Evolutionary conservation across 2,888 invertebrate species (phyloP), one percentile per base, ranked within the genome.

Genomic region (Yponomeuta malinellus): DNA sequence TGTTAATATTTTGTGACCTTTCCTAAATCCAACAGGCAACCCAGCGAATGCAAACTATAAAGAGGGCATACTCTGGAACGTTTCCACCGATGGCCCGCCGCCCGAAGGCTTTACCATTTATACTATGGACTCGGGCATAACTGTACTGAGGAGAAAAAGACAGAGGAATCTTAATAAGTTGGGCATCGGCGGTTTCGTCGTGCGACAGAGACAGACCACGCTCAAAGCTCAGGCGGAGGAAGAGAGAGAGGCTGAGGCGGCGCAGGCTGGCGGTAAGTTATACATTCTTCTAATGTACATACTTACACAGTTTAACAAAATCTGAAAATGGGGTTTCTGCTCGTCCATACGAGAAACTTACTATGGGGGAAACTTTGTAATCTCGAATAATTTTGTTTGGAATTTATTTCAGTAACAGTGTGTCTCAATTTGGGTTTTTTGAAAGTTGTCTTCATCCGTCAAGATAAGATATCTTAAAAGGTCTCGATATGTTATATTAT

Each of bases 151-250:
- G 72, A 94, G 97, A 73, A 98, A 97, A 84, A 93, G 98, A 69
- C 97, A 97, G 82, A 92, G 98, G 70, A 98, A 98, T 86, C 88
- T 98, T 64, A 97, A 97, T 82, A 97, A 97, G 85, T 92, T 98
- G 59, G 95, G 94, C 8, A 97, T 98, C 73, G 98, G 98, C 6
- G 98, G 98, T 0, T 98, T 98, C 82, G 94, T 96, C 72, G 98
- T 97, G 74, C 93, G 97, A 79, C 93, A 96, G 80, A 93, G 97
- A 74, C 90, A 90, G 77, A 82, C 52, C 15, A 85, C 5, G 86
- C 86, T 1, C 52, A 86, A 87, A 74, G 82, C 85, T 72, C 84
- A 86, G 76, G 81, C 83, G 2, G 85, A 89, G 63, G 87, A 89
- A 65, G 88, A 88, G 4, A 86, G 79, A 66, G 90, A 89, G 66